Base-by-base conservation (phyloP, 2,888 invertebrate species). In the Cosmia pyralina region DNA sequence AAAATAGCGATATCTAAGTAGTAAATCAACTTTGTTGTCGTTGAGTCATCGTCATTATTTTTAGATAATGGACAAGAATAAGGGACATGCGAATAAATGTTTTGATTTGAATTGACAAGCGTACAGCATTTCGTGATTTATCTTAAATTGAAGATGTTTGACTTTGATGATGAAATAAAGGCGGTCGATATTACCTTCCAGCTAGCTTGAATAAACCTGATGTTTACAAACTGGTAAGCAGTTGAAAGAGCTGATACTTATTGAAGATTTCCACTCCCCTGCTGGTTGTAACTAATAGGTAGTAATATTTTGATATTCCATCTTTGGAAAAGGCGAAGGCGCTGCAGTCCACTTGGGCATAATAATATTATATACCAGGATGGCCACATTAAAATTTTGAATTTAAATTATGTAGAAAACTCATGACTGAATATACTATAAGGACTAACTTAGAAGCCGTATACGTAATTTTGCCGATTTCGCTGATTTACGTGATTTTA, bases 1-100 rank as follows among this genome's bases (percentile, higher is more conserved):
- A 62, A 77, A 75, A 67, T 81, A 44, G 38, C 62, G 22, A 53
- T 81, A 75, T 44, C 44, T 78, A 41, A 1, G 6, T 73, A 58
- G 41, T 79, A 48, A 19, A 48, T 72, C 38, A 63, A 72, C 38
- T 2, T 57, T 46, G 13, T 55, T 65, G 19, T 38, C 2, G 3
- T 50, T 80, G 80, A 77, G 11, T 80, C 80, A 80, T 55, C 13
- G 60, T 4, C 10, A 46, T 75, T 77, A 80, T 80, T 80, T 80
- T 77, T 77, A 77, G 75, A 28, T 48, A 19, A 8, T 53, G 8
- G 38, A 55, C 17, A 62, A 38, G 38, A 38, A 6, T 19, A 59
- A 22, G 13, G 28, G 8, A 50, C 41, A 41, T 41, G 41, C 41
- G 41, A 41, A 1, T 41, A 41, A 41, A 41, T 7, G 41, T 41